phyloP scores from a whole-genome alignment of 2,888 invertebrate genomes.

The Zygogramma bicolorata region DNA sequence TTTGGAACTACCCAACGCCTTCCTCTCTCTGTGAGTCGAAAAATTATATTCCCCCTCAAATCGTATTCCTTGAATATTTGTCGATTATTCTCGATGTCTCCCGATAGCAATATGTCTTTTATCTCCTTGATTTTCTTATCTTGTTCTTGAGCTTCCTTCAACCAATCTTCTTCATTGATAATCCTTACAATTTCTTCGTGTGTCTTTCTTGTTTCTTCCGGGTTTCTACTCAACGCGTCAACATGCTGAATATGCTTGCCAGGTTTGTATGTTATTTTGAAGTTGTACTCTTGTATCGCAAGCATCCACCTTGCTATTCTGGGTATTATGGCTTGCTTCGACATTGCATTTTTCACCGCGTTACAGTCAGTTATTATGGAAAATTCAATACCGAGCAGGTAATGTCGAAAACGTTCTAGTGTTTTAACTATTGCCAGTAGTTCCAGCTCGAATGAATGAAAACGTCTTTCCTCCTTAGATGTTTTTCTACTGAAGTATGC shows the following conservation, averaged over 20 bases:
- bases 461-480: slow-evolving; percentile 21
- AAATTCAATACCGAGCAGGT: slow-evolving; percentile 25
- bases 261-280: slow-evolving; percentile 2
- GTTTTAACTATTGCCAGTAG: slow-evolving; percentile 27
- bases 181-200: slow-evolving; percentile 12
- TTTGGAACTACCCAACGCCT: slow-evolving; percentile 32
- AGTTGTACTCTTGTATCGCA: slow-evolving; percentile 2
- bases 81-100: slow-evolving; percentile 15
- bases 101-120: slow-evolving; percentile 15
- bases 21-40: slow-evolving; percentile 6
- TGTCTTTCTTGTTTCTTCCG: background rate
- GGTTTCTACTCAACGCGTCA: background rate
- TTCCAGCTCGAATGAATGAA: slow-evolving; percentile 36
- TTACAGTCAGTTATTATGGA: slow-evolving; percentile 31
- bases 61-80: slow-evolving; percentile 28
- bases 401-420: slow-evolving; percentile 30
- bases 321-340: slow-evolving; percentile 4
- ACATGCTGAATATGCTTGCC: slow-evolving; percentile 14
- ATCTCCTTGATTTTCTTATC: slow-evolving; percentile 20
- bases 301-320: slow-evolving; percentile 2
- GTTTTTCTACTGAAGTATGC: slow-evolving; percentile 41
- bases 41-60: slow-evolving; percentile 17
- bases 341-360: slow-evolving; percentile 18
- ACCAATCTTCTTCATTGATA: slow-evolving; percentile 21
- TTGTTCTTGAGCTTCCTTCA: slow-evolving; percentile 16